Conservation (phyloP, 2,888 invertebrate genomes). For the Meandrusa payeni region DNA sequence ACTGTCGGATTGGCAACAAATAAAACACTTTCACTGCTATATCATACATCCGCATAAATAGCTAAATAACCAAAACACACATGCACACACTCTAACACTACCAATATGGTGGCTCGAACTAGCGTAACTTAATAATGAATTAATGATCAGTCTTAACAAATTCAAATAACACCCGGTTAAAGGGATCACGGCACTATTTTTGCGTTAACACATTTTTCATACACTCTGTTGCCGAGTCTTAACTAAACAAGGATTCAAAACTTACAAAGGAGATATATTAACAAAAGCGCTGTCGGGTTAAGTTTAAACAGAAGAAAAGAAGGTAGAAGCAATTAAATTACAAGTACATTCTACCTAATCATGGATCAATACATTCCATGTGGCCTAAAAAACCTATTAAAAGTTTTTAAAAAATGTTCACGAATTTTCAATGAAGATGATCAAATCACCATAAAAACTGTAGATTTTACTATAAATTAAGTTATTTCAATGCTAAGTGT, state of each 20-base stretch:
- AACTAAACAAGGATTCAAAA: constrained; percentile 61
- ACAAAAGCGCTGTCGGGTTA: constrained; percentile 72
- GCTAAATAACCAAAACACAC: constrained; percentile 56
- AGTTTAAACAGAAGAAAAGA: constrained; percentile 57
- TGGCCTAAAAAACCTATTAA: constrained; percentile 17
- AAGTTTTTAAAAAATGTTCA: constrained; percentile 11
- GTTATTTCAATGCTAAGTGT: constrained; percentile 36
- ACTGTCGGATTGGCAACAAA: constrained; percentile 37
- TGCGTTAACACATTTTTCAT: constrained; percentile 47
- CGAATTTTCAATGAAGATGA: constrained; percentile 34
- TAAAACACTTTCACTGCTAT: constrained; percentile 41
- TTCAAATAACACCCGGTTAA: constrained; percentile 48
- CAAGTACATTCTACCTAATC: constrained; percentile 25
- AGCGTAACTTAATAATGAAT: constrained; percentile 75
- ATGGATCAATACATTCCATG: constrained; percentile 10
- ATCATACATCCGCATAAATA: constrained; percentile 58
- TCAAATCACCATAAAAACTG: constrained; percentile 52
- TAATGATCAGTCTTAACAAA: constrained; percentile 79
- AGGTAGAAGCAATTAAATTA: constrained; percentile 57
- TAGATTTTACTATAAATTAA: constrained; percentile 44
- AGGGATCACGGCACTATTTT: constrained; percentile 52
- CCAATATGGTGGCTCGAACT: constrained; percentile 67
- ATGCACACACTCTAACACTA: constrained; percentile 50
- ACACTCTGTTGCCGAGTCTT: constrained; percentile 74
- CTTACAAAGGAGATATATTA: constrained; percentile 60